Conservation (phyloP, 2,888 invertebrate genomes). For the Siphlonurus alternatus region DNA sequence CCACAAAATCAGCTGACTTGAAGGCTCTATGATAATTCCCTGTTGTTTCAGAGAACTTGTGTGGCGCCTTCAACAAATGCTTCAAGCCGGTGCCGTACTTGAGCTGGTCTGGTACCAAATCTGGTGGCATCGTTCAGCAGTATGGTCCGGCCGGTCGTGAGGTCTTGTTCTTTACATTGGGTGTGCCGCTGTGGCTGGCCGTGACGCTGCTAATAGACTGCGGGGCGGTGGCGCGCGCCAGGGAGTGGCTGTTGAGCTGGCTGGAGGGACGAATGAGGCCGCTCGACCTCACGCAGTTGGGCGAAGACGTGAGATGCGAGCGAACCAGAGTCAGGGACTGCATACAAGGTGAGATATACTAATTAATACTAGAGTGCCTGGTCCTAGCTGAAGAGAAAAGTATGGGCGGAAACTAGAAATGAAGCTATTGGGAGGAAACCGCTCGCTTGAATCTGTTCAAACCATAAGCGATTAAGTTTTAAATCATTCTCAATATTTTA, state of each 20-base stretch:
- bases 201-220: slow-evolving; percentile 16
- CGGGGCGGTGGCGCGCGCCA: slow-evolving; percentile 14
- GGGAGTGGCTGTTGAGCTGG: slow-evolving; percentile 11
- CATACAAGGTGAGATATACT: slow-evolving; percentile 9
- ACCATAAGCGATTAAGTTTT: too few relatives aligned
- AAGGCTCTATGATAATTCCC: too few relatives aligned
- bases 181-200: slow-evolving; percentile 13
- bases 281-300: slow-evolving; percentile 11
- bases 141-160: slow-evolving; percentile 13
- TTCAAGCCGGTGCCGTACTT: slow-evolving; percentile 4
- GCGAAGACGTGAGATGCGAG: slow-evolving; percentile 25
- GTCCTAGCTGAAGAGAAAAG: too few relatives aligned
- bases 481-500: too few relatives aligned
- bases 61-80: not conserved
- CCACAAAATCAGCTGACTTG: too few relatives aligned
- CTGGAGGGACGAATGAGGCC: slow-evolving; percentile 5
- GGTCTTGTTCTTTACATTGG: slow-evolving; percentile 14
- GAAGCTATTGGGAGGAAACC: too few relatives aligned
- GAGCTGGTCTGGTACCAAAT: not conserved
- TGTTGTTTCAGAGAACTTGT: slow-evolving; percentile 5
- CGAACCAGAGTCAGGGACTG: slow-evolving; percentile 21
- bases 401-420: too few relatives aligned
- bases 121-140: slow-evolving; percentile 7
- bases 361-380: too few relatives aligned
- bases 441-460: too few relatives aligned